Evolutionary conservation across 1,140 invertebrate species (phyloP), one percentile per base, ranked within the genome.

Genomic region (Drosophila ananassae): DNA sequence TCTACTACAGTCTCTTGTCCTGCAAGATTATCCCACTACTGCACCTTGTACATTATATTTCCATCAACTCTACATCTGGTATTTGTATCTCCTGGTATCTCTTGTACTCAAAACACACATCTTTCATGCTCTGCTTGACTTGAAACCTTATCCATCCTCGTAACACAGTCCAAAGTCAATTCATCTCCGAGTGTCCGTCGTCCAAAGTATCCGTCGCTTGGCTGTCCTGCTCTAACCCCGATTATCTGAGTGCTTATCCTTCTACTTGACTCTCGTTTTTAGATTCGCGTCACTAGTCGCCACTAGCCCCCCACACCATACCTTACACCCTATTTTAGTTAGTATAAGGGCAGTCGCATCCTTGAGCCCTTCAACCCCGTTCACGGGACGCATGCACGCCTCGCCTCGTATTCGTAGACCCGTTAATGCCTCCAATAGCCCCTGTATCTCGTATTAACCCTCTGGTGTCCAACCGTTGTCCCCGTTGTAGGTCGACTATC

Each of bases 401-500:
- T 54, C 1, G 32, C 48, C 32, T 54, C 1, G 41, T 13, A 50
- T 50, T 28, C 17, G 24, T 25, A 28, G 8, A 12, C n/a, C 24
- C 10, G 13, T 28, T 21, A 3, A 21, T 25, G n/a, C 12, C n/a
- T 39, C 22, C n/a, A 41, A 47, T 24, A 47, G 8, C 13, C 41
- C n/a, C 30, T 13, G 9, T 69, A 8, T 48, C 21, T 24, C 41
- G 54, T 61, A 53, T 25, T 50, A 25, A 21, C 51, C 10, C 39
- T 28, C n/a, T 24, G 17, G 32, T 58, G 58, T 59, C 41, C 39
- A 47, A 21, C 13, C 13, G 2, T 24, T n/a, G 17, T 30, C 25
- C 13, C 28, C 28, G 46, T 62, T 73, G n/a, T 64, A 92, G 91
- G 91, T 62, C 91, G 91, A 13, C 28, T 92, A 21, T 92, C 91